Base-by-base conservation (phyloP, 2,888 invertebrate genomes). In the Loripinus fragilis region DNA sequence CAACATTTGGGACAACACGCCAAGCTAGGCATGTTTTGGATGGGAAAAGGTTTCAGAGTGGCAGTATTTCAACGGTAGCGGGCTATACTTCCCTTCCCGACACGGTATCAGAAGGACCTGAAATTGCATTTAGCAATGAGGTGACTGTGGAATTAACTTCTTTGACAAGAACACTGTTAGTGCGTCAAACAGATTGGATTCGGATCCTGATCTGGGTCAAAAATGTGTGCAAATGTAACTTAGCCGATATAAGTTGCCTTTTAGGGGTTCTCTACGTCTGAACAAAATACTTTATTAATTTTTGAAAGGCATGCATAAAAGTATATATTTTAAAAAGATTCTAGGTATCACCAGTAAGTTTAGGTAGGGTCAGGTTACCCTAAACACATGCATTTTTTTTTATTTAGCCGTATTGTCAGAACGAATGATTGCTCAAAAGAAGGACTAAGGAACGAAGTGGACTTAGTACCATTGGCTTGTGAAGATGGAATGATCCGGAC, bases 11-110 rank as follows among this genome's bases (percentile, higher is more conserved):
- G 2, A 70, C 42, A 50, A 74, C 69, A 30, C 64, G 69, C 48
- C 74, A 70, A 55, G 74, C 74, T 35, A 52, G 69, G 2, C 73
- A 78, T 69, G 65, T 71, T 0, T 55, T 71, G 12, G 71, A 76
- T 52, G 23, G 45, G 3, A 38, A 25, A 5, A 64, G 50, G 45
- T 71, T 69, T 30, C 10, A 35, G 25, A 23, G 35, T 8, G 69
- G 41, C 41, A 41, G 15, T 41, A 41, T 41, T 10, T 10, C 41
- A 41, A 15, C 7, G 41, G 41, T 41, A 41, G 41, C 15, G 41
- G 41, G 41, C 15, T 41, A 10, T 41, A 50, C 15, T 50, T 7
- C 23, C 5, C 23, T 23, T 50, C 50, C 50, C n/a, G 7, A 15
- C 50, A 50, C n/a, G 50, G 50, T n/a, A 20, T 23, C 50, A 50